Percentiles rank a stretch among this genome's conserved stretches.
Evolutionary conservation across 2,113 vertebrate species (phyloP).

Genomic region (zebrafish (Danio rerio)): DNA sequence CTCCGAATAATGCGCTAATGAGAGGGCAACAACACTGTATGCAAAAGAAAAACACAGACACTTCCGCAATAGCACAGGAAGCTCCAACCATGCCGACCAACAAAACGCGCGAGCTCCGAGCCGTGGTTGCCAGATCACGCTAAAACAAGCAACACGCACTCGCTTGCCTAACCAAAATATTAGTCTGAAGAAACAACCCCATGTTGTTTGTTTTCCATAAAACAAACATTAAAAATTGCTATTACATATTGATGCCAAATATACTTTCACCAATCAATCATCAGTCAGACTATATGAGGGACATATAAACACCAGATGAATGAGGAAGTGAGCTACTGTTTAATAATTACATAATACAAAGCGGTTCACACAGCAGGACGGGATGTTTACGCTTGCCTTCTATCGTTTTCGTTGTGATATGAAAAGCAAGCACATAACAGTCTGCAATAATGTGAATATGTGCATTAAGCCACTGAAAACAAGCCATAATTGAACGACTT

Average conservation of each 20-base stretch:
- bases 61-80: constrained; percentile 76
- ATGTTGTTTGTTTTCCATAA: background rate
- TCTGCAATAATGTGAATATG: background rate
- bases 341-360: constrained; percentile 1
- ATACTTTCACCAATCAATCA: background rate
- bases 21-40: constrained; percentile 33
- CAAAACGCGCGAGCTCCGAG: constrained; percentile 17
- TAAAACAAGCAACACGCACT: background rate
- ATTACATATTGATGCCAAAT: background rate
- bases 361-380: background rate
- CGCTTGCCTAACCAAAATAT: background rate
- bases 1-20: constrained; percentile 29
- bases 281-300: too few relatives aligned
- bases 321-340: background rate
- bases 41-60: constrained; percentile 66
- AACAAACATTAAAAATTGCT: background rate
- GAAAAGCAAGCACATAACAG: background rate
- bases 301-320: background rate
- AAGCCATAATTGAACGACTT: too few relatives aligned
- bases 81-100: constrained; percentile 39
- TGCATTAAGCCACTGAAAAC: too few relatives aligned
- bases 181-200: too few relatives aligned
- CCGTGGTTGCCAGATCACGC: background rate
- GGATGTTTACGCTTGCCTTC: background rate
- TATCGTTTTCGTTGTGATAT: too few relatives aligned